Evolutionary conservation across 2,797 vertebrate genomes (phyloP).

Genomic region (Sphaeramia orbicularis): DNA sequence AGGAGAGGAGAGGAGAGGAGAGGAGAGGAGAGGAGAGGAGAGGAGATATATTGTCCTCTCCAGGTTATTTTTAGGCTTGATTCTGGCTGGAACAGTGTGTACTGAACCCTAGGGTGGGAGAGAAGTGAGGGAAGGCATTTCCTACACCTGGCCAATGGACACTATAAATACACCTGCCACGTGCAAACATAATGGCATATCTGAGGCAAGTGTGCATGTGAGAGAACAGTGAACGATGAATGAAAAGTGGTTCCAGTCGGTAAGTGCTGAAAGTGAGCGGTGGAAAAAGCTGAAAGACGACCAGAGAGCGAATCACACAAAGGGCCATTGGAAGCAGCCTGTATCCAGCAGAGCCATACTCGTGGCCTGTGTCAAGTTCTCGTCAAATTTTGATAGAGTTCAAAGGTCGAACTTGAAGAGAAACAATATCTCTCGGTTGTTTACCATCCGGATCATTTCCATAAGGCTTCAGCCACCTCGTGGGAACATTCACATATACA

Average conservation of each 20-base stretch:
- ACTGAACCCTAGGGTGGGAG: slow-evolving; percentile 43
- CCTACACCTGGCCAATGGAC: slow-evolving; percentile 62
- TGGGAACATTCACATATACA: background rate
- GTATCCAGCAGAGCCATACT: slow-evolving; percentile 21
- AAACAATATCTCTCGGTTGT: slow-evolving; percentile 53
- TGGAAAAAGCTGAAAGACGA: slow-evolving; percentile 42
- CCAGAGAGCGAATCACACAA: slow-evolving; percentile 13
- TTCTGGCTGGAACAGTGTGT: slow-evolving; percentile 74
- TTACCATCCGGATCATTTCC: slow-evolving; percentile 31
- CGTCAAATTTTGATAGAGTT: slow-evolving; percentile 75
- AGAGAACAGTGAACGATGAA: slow-evolving; percentile 47
- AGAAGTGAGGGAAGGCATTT: slow-evolving; percentile 63
- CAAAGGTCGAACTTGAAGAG: slow-evolving; percentile 44
- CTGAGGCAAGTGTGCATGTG: slow-evolving; percentile 21
- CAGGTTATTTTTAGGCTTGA: slow-evolving; percentile 77
- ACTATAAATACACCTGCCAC: slow-evolving; percentile 60
- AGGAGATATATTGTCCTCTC: slow-evolving; percentile 55
- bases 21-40: background rate
- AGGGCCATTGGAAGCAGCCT: background rate
- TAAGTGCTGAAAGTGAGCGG: slow-evolving; percentile 31
- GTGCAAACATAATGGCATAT: slow-evolving; percentile 30
- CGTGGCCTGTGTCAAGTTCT: slow-evolving; percentile 69
- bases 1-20: background rate
- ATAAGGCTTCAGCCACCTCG: slow-evolving; percentile 7
- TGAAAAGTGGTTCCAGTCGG: slow-evolving; percentile 44